phyloP scores from a whole-genome alignment of 1,140 invertebrate species.

The Drosophila leontia region DNA sequence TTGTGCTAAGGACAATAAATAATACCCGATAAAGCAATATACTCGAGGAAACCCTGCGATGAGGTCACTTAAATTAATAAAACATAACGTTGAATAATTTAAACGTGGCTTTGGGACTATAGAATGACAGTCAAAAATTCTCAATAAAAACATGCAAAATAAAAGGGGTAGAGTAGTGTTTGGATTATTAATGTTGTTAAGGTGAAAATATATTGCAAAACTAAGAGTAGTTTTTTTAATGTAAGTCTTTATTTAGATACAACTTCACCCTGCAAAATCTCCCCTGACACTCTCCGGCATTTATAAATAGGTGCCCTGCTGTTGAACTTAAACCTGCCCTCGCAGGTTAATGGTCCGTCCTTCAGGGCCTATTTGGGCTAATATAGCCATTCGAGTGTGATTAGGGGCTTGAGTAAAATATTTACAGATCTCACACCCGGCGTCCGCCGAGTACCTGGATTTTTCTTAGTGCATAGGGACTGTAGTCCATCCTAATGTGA shows the following conservation, averaged over 20 bases:
- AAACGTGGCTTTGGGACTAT: not conserved
- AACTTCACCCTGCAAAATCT: slow-evolving; percentile 5
- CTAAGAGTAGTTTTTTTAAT: no score
- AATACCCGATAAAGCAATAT: not conserved
- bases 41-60: not conserved
- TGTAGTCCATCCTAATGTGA: slow-evolving; percentile 9
- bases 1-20: slow-evolving; percentile 6
- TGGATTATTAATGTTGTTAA: not conserved
- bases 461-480: slow-evolving; percentile 45
- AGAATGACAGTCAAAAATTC: not conserved
- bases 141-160: not conserved
- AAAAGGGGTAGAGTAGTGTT: not conserved
- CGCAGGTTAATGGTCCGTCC: slow-evolving; percentile 31
- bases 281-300: not conserved
- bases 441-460: not conserved
- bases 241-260: not conserved
- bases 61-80: slow-evolving; percentile 3
- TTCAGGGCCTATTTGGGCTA: slow-evolving; percentile 48
- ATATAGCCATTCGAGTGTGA: slow-evolving; percentile 66
- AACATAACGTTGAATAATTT: not conserved
- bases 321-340: slow-evolving; percentile 18
- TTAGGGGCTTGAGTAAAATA: slow-evolving; percentile 63
- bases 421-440: slow-evolving; percentile 48
- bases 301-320: slow-evolving; percentile 47
- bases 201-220: not conserved